Evolutionary conservation across 2,113 vertebrate genomes (phyloP).

Genomic region (Pseudopipra pipra): DNA sequence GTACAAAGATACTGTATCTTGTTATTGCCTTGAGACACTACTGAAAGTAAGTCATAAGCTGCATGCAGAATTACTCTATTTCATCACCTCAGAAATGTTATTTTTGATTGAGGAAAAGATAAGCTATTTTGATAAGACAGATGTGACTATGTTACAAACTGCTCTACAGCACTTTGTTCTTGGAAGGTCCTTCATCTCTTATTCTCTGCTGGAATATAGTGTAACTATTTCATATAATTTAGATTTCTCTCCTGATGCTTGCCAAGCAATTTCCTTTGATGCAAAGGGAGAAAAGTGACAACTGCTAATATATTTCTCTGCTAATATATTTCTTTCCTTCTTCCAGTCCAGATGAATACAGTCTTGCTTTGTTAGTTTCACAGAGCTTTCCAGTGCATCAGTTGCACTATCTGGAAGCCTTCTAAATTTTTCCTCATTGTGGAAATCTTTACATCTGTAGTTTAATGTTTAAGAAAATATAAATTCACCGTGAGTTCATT

Average conservation of each 20-base stretch:
- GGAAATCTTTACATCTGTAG: not conserved
- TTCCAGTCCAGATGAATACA: not conserved
- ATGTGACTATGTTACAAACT: not conserved
- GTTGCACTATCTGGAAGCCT: not conserved
- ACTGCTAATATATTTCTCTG: not conserved
- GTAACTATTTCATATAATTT: not conserved
- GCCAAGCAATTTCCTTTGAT: constrained; percentile 16
- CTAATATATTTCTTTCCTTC: not conserved
- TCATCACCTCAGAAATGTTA: not conserved
- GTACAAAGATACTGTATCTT: constrained; percentile 14
- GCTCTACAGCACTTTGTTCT: not conserved
- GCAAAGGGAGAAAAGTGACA: not conserved
- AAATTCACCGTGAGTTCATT: not conserved
- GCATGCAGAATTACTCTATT: constrained; percentile 18
- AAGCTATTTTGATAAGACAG: not conserved
- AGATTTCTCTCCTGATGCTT: constrained; percentile 7
- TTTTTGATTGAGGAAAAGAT: constrained; percentile 2
- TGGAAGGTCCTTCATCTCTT: not conserved
- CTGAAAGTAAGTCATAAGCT: not conserved
- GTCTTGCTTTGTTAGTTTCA: not conserved
- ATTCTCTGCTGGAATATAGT: not conserved
- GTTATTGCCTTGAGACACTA: constrained; percentile 14
- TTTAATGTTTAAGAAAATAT: not conserved
- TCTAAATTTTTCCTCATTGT: not conserved
- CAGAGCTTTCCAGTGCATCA: not conserved